These are phyloP conservation scores for Drosophila suzukii DNA, from an alignment of 1,140 invertebrate genomes.

Conservation along the genomic window DNA sequence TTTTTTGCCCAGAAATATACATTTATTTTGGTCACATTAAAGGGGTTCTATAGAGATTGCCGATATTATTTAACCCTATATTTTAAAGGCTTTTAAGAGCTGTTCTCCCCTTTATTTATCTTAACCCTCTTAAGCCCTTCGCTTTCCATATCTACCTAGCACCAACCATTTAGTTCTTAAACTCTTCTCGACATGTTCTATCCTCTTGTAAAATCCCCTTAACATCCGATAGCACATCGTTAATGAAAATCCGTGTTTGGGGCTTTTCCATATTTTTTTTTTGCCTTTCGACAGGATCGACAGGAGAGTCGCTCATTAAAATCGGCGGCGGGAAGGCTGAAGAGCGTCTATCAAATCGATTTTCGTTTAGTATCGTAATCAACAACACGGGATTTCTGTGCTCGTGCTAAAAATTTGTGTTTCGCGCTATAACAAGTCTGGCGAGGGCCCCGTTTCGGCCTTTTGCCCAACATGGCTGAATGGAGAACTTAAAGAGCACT, in stretches of 20 bases:
- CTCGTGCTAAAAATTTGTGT: constrained; percentile 80
- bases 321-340: constrained; percentile 41
- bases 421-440: constrained; percentile 78
- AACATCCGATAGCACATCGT: constrained; percentile 53
- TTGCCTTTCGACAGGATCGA: constrained; percentile 5
- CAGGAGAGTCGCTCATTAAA: constrained; percentile 48
- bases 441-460: constrained; percentile 26
- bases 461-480: constrained; percentile 57
- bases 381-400: constrained; percentile 74
- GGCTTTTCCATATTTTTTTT: constrained; percentile 9
- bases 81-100: neutral
- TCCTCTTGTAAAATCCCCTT: constrained; percentile 23
- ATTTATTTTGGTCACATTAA: too few species aligned
- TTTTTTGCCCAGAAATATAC: too few species aligned
- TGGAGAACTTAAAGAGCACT: constrained; percentile 81
- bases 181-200: constrained; percentile 17
- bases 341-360: constrained; percentile 69
- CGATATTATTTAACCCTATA: too few species aligned
- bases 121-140: neutral
- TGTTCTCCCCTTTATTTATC: neutral
- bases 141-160: neutral
- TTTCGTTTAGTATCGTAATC: constrained; percentile 83
- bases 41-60: too few species aligned
- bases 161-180: constrained; percentile 26
- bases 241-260: constrained; percentile 60